These are phyloP conservation scores for Pangasius krempfi DNA, from an alignment of 2,797 vertebrate genomes.

Conservation along the genomic window DNA sequence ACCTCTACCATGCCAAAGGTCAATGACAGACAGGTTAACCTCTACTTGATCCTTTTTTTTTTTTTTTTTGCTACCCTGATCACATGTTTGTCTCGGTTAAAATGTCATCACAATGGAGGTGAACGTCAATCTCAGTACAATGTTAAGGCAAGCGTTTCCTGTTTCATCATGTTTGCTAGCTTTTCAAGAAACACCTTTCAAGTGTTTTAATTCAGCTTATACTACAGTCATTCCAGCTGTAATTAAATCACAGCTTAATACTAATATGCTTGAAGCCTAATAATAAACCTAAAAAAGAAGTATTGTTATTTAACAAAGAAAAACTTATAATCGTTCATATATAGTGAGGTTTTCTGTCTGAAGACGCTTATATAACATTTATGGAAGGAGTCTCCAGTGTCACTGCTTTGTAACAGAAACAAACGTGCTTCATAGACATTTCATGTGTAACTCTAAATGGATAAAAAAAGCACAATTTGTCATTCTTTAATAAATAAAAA, in stretches of 20 bases:
- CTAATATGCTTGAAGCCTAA: background rate
- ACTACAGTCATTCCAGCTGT: background rate
- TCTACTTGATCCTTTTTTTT: slow-evolving; percentile 7
- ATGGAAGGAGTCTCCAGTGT: background rate
- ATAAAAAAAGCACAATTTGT: background rate
- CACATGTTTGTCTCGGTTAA: slow-evolving; percentile 13
- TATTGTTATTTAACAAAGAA: background rate
- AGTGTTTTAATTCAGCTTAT: background rate
- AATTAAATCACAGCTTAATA: background rate
- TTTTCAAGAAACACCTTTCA: background rate
- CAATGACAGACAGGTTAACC: background rate
- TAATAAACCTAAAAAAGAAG: background rate
- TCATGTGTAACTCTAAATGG: background rate
- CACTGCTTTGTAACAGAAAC: background rate
- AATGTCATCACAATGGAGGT: background rate
- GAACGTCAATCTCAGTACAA: background rate
- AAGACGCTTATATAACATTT: background rate
- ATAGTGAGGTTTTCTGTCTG: too few species aligned
- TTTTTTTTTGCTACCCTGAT: slow-evolving; percentile 9
- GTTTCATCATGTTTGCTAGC: background rate
- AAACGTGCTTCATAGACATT: background rate
- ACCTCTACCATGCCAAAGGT: slow-evolving; percentile 55
- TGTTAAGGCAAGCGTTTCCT: background rate
- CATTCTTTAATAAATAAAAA: background rate
- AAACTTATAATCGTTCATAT: background rate